Percentiles rank a stretch among this genome's conserved stretches.
These are phyloP conservation scores for Cabera pusaria DNA, from an alignment of 2,888 invertebrate genomes.

Conservation along the genomic window DNA sequence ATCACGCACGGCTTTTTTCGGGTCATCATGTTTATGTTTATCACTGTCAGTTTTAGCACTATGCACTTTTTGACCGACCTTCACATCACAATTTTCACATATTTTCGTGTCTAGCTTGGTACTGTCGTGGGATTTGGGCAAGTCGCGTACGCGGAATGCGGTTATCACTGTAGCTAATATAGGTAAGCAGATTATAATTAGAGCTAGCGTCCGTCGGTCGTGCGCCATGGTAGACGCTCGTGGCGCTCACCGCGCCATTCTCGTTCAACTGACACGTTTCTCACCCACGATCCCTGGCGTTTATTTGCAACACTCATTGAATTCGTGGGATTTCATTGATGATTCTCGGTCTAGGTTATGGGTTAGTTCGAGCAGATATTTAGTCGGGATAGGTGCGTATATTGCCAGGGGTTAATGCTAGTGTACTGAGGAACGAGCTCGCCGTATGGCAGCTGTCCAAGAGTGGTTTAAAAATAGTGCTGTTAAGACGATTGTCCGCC, in stretches of 20 bases:
- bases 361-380: conserved; percentile 51
- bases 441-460: conserved; percentile 75
- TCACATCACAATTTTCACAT: conserved; percentile 73
- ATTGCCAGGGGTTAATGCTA: conserved; percentile 84
- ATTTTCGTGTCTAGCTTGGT: conserved; percentile 53
- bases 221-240: conserved; percentile 75
- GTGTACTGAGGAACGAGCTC: conserved; percentile 84
- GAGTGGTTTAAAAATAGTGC: conserved; percentile 75
- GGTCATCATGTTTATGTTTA: conserved; percentile 53
- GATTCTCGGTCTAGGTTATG: conserved; percentile 53
- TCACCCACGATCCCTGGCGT: conserved; percentile 52
- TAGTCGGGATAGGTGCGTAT: conserved; percentile 63
- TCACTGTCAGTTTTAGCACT: conserved; percentile 69
- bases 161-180: conserved; percentile 79
- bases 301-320: conserved; percentile 64
- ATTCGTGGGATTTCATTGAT: conserved; percentile 63
- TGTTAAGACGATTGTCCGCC: conserved; percentile 73
- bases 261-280: conserved; percentile 61
- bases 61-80: conserved; percentile 55
- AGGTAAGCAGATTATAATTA: conserved; percentile 74
- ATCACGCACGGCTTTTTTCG: conserved; percentile 54
- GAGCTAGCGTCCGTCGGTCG: conserved; percentile 70
- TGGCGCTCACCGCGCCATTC: conserved; percentile 75
- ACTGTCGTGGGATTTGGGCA: conserved; percentile 54
- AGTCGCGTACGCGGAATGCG: conserved; percentile 79